phyloP scores from a whole-genome alignment of 2,888 invertebrate species.

The Amiota minor region DNA sequence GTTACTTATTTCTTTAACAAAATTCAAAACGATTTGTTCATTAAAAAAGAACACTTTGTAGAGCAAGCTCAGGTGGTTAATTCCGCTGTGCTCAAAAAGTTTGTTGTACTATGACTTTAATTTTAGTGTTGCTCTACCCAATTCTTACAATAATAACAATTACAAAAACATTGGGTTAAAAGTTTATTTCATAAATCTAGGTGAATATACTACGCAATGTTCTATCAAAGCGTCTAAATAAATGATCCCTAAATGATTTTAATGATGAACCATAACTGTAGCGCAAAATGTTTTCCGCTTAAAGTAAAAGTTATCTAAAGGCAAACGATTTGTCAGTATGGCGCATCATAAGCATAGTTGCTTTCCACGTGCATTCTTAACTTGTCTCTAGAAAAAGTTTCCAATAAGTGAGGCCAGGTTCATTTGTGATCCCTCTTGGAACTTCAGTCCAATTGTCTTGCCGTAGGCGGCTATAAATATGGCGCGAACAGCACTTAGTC shows the following conservation, averaged over 20 bases:
- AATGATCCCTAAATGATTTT: constrained; percentile 14
- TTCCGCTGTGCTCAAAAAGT: constrained; percentile 7
- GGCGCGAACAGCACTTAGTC: constrained; percentile 67
- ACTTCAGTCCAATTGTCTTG: constrained; percentile 69
- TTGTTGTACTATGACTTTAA: constrained; percentile 22
- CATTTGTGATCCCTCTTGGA: constrained; percentile 69
- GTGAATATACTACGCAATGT: constrained; percentile 3
- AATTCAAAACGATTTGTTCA: constrained; percentile 16
- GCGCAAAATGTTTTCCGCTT: no score
- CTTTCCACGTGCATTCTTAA: constrained; percentile 47
- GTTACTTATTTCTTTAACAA: constrained; percentile 10
- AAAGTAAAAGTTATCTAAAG: no score
- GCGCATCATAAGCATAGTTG: neutral
- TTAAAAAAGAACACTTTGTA: constrained; percentile 13
- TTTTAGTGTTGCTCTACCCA: constrained; percentile 10
- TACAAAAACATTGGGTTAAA: constrained; percentile 25
- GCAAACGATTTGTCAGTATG: no score
- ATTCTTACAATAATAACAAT: constrained; percentile 17
- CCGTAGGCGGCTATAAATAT: constrained; percentile 69
- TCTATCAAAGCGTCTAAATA: constrained; percentile 5
- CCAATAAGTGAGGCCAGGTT: constrained; percentile 67
- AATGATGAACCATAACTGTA: neutral
- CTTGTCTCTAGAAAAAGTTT: constrained; percentile 50
- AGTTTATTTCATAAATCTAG: constrained; percentile 8
- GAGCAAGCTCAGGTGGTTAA: constrained; percentile 14